A percentile compares a stretch with the other conserved stretches of the same genome.
phyloP scores from a whole-genome alignment of 2,888 invertebrate genomes.

The Synergus itoensis region DNA sequence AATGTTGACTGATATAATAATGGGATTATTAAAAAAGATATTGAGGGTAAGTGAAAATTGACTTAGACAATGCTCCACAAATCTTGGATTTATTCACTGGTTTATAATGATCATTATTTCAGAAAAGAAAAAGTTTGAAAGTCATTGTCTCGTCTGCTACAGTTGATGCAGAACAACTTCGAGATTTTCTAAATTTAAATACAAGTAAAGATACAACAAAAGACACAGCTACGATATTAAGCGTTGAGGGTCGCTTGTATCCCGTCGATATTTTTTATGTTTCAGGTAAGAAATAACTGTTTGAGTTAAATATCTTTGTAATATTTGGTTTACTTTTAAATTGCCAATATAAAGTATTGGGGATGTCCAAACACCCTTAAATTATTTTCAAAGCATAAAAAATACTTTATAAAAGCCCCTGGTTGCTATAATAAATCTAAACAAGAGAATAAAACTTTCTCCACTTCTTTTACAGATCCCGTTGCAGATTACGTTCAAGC shows the following conservation, averaged over 20 bases:
- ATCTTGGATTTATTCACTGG: neutral
- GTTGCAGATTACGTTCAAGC: constrained; percentile 93
- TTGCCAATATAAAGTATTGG: neutral
- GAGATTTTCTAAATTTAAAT: constrained; percentile 87
- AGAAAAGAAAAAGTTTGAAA: constrained; percentile 90
- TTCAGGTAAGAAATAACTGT: constrained; percentile 80
- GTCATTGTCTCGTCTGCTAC: constrained; percentile 97
- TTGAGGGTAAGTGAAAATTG: constrained; percentile 80
- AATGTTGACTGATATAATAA: constrained; percentile 93
- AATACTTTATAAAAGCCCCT: no score
- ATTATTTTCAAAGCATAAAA: no score
- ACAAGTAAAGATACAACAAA: constrained; percentile 77
- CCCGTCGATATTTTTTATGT: constrained; percentile 92
- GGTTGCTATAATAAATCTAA: neutral
- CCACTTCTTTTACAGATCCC: constrained; percentile 81
- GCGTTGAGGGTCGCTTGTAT: constrained; percentile 92
- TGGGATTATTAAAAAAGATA: constrained; percentile 96
- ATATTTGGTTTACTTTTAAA: neutral
- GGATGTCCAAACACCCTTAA: no score
- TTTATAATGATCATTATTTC: constrained; percentile 55
- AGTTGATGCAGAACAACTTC: constrained; percentile 92
- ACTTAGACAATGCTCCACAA: neutral
- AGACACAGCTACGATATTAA: constrained; percentile 89
- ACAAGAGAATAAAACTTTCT: constrained; percentile 58
- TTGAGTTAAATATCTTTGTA: neutral